Percentiles rank a stretch among this genome's conserved stretches.
Evolutionary conservation across 2,888 invertebrate genomes (phyloP).

Genomic region (Cetonia aurata): DNA sequence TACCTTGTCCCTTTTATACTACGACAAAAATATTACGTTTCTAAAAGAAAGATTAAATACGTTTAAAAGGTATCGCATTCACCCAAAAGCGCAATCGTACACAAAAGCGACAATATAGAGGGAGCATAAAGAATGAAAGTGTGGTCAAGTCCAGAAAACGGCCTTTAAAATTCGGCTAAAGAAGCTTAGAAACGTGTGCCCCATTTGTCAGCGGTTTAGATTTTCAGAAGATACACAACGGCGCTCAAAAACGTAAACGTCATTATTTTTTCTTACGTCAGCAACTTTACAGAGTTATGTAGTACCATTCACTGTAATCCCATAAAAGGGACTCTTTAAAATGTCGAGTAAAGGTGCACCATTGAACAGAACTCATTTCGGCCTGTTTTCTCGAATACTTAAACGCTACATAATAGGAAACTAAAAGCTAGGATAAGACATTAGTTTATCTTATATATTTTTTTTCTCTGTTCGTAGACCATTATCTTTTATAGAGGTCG

Average conservation of each 20-base stretch:
- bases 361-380: slow-evolving; percentile 21
- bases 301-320: slow-evolving; percentile 32
- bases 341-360: slow-evolving; percentile 19
- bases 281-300: slow-evolving; percentile 32
- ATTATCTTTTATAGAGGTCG: slow-evolving; percentile 17
- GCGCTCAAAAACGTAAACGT: slow-evolving; percentile 15
- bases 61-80: slow-evolving; percentile 12
- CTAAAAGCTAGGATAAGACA: slow-evolving; percentile 4
- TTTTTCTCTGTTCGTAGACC: neutral
- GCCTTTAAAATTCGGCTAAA: slow-evolving; percentile 16
- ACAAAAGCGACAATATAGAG: neutral
- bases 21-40: slow-evolving; percentile 20
- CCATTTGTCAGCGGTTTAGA: slow-evolving; percentile 33
- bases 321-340: slow-evolving; percentile 26
- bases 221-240: slow-evolving; percentile 24
- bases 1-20: too few relatives aligned
- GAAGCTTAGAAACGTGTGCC: slow-evolving; percentile 35
- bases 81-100: slow-evolving; percentile 19
- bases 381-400: slow-evolving; percentile 22
- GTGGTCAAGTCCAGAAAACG: slow-evolving; percentile 1
- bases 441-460: slow-evolving; percentile 14
- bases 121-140: slow-evolving; percentile 5
- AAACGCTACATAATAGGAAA: slow-evolving; percentile 22
- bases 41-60: neutral
- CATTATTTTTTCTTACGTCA: slow-evolving; percentile 36